Conservation (phyloP, 1,140 invertebrate genomes). For the Portunus trituberculatus region DNA sequence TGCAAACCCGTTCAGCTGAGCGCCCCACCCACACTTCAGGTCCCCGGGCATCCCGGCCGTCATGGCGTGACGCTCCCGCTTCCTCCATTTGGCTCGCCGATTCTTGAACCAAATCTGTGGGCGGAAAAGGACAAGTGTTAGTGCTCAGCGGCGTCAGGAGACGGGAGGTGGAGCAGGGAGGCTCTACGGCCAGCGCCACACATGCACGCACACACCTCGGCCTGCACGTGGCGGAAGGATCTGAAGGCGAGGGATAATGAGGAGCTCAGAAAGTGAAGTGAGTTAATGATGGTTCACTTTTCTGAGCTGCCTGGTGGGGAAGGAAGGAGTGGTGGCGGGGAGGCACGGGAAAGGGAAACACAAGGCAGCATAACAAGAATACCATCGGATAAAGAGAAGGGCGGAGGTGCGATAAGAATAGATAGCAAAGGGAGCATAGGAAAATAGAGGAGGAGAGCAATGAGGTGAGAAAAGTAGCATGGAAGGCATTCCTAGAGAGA, state of each 20-base stretch:
- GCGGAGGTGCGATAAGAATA: neutral
- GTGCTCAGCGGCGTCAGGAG: neutral
- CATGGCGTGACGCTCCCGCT: conserved; percentile 97
- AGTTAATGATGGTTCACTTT: no score
- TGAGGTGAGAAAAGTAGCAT: neutral
- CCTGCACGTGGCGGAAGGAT: neutral
- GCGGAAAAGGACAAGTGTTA: neutral
- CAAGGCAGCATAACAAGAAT: neutral
- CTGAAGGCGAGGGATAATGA: neutral
- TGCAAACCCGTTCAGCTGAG: conserved; percentile 94
- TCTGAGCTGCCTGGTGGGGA: neutral
- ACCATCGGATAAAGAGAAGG: neutral
- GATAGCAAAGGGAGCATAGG: neutral
- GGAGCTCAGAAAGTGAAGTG: neutral
- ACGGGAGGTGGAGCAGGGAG: neutral
- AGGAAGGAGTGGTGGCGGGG: neutral
- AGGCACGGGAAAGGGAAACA: neutral
- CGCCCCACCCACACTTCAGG: conserved; percentile 94
- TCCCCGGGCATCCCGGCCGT: conserved; percentile 81
- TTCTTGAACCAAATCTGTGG: conserved; percentile 92
- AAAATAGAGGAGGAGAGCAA: neutral
- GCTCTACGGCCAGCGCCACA: neutral
- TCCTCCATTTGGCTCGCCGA: conserved; percentile 98
- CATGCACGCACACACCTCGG: neutral
- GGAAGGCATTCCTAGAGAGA: neutral